These are phyloP conservation scores for Archips xylosteana DNA, from an alignment of 2,888 invertebrate species.

Conservation along the genomic window DNA sequence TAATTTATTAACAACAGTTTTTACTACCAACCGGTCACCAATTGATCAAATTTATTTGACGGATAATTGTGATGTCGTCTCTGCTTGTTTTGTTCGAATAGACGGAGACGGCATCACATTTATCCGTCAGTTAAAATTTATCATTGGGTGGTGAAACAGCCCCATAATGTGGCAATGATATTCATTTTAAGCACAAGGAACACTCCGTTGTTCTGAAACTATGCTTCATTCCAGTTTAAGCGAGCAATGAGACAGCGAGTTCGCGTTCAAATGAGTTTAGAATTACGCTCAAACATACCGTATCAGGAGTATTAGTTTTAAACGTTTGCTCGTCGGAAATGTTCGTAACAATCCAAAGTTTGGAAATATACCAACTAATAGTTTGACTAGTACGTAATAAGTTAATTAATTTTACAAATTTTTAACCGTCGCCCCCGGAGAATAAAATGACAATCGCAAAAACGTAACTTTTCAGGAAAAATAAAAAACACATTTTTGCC, in stretches of 20 bases:
- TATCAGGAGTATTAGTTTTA: slow-evolving; percentile 26
- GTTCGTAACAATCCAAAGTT: not conserved
- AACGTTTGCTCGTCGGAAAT: slow-evolving; percentile 9
- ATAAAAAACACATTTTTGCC: too few relatives aligned
- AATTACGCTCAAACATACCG: slow-evolving; percentile 19
- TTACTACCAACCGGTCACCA: too few relatives aligned
- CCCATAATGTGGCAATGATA: not conserved
- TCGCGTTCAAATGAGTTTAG: slow-evolving; percentile 34
- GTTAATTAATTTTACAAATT: not conserved
- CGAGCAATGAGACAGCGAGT: slow-evolving; percentile 8
- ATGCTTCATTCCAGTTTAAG: slow-evolving; percentile 28
- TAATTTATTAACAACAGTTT: too few relatives aligned
- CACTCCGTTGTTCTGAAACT: slow-evolving; percentile 28
- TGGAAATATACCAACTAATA: not conserved
- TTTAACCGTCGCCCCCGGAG: too few relatives aligned
- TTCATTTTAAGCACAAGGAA: not conserved
- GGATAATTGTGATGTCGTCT: too few relatives aligned
- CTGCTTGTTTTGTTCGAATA: too few relatives aligned
- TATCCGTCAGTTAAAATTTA: too few relatives aligned
- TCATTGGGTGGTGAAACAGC: too few relatives aligned
- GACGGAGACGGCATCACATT: too few relatives aligned
- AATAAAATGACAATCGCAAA: too few relatives aligned
- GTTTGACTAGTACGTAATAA: not conserved
- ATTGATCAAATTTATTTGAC: too few relatives aligned
- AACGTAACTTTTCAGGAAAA: too few relatives aligned